Percentiles rank a stretch among this genome's conserved stretches.
phyloP scores from a whole-genome alignment of 2,113 vertebrate genomes.

The human region GRCh38 chr5:53595001-53595500 shows the following conservation, averaged over 20 bases:
- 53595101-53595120: neutral
- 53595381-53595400: neutral
- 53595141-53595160: neutral
- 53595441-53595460: neutral
- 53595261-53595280: constrained; percentile 2
- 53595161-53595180: neutral
- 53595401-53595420: neutral
- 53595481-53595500: constrained; percentile 13
- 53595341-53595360: neutral
- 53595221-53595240: constrained; percentile 30
- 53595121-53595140: neutral
- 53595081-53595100: neutral
- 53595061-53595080: neutral
- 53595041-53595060: neutral
- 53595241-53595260: neutral
- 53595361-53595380: constrained; percentile 8
- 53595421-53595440: neutral
- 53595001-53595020: neutral
- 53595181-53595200: neutral
- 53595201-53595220: neutral
- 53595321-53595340: constrained; percentile 11
- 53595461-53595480: constrained; percentile 52
- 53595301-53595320: constrained; percentile 1
- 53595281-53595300: neutral
- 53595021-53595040: neutral